A percentile compares a stretch with the other conserved stretches of the same genome.
phyloP scores from a whole-genome alignment of 92 coral and sea anemone species.

The Phenganax stokvisi region DNA sequence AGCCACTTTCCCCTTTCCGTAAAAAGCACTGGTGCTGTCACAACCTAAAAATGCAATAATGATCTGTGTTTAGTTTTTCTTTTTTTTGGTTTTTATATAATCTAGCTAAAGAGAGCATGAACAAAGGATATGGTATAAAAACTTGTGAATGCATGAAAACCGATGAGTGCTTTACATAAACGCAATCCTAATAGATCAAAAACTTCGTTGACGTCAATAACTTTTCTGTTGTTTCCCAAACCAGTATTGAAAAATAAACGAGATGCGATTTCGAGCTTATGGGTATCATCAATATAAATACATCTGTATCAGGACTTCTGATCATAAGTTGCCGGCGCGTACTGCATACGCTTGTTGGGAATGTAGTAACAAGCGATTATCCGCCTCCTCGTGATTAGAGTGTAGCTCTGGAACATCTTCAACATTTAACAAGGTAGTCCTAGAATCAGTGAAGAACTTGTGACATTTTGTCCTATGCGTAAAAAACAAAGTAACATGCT shows the following conservation, averaged over 20 bases:
- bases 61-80: too few relatives aligned
- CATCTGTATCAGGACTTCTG: constrained; percentile 17
- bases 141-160: background rate
- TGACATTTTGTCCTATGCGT: constrained; percentile 13
- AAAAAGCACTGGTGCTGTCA: background rate
- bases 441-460: constrained; percentile 4
- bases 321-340: background rate
- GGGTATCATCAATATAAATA: background rate
- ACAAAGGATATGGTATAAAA: too few relatives aligned
- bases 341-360: background rate
- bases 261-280: background rate
- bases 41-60: too few relatives aligned
- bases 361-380: background rate
- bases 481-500: constrained; percentile 7
- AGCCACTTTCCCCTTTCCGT: background rate
- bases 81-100: too few relatives aligned
- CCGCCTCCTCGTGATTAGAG: background rate
- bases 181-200: background rate
- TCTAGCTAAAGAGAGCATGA: too few relatives aligned
- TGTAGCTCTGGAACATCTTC: constrained; percentile 4
- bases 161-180: constrained; percentile 16
- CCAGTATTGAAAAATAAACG: background rate
- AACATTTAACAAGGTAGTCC: background rate
- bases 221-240: background rate
- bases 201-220: background rate